Percentiles rank a stretch among this genome's conserved stretches.
phyloP scores from a whole-genome alignment of 1,140 invertebrate species.

The Aphis craccivora region DNA sequence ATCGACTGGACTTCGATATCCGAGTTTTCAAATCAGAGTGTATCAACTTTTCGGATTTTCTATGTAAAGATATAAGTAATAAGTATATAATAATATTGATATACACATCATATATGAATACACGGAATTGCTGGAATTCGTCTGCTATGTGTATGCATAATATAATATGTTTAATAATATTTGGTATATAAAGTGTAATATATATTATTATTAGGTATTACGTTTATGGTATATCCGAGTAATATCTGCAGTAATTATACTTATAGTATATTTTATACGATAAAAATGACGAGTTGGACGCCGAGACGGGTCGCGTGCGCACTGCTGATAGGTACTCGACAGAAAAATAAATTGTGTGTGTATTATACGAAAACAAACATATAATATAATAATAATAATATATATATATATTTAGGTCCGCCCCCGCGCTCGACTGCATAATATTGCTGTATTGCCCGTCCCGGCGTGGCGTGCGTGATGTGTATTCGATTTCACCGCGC shows the following conservation, averaged over 20 bases:
- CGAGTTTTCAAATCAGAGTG: too few species aligned
- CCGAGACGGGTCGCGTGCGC: not conserved
- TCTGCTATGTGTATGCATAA: not conserved
- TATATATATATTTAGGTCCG: not conserved
- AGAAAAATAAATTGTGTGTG: not conserved
- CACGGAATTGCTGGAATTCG: not conserved
- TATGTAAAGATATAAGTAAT: too few species aligned
- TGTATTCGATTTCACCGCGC: not conserved
- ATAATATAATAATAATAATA: not conserved
- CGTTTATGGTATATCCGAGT: too few species aligned
- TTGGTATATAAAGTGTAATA: not conserved
- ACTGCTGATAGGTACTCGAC: not conserved
- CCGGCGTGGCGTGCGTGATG: not conserved
- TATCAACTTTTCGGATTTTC: too few species aligned
- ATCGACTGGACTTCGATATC: too few species aligned
- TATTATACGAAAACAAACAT: not conserved
- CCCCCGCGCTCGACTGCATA: not conserved
- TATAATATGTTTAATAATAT: not conserved
- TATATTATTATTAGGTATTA: not conserved
- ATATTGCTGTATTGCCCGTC: not conserved
- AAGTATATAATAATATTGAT: too few species aligned
- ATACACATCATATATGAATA: not conserved
- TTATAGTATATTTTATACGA: not conserved
- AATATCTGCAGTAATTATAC: not conserved
- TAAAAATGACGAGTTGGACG: not conserved